A percentile compares a stretch with the other conserved stretches of the same genome.
These are phyloP conservation scores for Amiota mariae DNA, from an alignment of 2,888 invertebrate genomes.

Conservation along the genomic window DNA sequence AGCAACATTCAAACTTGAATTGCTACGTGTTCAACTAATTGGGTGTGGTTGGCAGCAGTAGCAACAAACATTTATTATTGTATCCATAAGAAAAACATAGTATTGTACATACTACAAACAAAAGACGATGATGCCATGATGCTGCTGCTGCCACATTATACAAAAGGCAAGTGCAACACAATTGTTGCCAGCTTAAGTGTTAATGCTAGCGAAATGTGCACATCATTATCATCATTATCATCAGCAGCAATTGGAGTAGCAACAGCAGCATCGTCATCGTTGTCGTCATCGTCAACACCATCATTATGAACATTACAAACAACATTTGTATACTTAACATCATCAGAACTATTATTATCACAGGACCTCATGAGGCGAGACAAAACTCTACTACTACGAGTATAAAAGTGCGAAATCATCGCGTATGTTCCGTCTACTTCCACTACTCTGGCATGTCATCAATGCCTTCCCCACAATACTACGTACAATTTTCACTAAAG, in stretches of 20 bases:
- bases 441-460: not conserved
- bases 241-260: not conserved
- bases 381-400: not conserved
- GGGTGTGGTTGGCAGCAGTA: too few relatives aligned
- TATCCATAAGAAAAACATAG: too few relatives aligned
- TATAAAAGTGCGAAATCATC: constrained; percentile 19
- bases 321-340: not conserved
- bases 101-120: too few relatives aligned
- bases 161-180: constrained; percentile 1
- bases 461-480: not conserved
- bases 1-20: too few relatives aligned
- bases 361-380: too few relatives aligned
- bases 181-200: constrained; percentile 9
- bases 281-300: not conserved
- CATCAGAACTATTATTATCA: constrained; percentile 9
- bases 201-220: constrained; percentile 18
- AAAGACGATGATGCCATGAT: too few relatives aligned
- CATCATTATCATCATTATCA: constrained; percentile 7
- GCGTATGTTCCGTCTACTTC: not conserved
- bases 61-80: too few relatives aligned
- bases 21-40: too few relatives aligned
- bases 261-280: not conserved
- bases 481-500: too few relatives aligned
- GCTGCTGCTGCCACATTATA: not conserved
- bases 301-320: not conserved